Base-by-base conservation (phyloP, 2,888 invertebrate species). In the Neoscelio sp. region DNA sequence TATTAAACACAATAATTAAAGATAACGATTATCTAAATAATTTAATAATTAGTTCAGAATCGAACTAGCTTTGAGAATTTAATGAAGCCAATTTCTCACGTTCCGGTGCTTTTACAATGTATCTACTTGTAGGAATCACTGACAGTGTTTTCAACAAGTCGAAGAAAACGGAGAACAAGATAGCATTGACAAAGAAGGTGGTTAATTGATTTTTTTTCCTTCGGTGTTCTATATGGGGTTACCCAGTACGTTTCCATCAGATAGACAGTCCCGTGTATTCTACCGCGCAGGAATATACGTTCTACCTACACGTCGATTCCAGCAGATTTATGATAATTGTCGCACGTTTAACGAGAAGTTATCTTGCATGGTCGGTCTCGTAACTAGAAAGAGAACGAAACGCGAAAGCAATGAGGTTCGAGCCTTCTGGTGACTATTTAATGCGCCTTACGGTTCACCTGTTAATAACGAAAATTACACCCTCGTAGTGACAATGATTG, bases 301-400 rank as follows among this genome's bases (percentile, higher is more conserved):
- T n/a, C n/a, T 78, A 65, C 56, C 64, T 77, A 58, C 81, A 80
- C 77, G 80, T 77, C 84, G 83, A 87, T 85, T 85, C 82, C 82
- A 65, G 84, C 84, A 87, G 87, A 88, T 87, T 87, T 87, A 88
- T 87, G 88, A 85, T 88, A 87, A 88, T 87, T 85, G 85, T 85
- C 84, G 77, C 80, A 65, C 73, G 80, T 80, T 65, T 74, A 70
- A 77, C 71, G 82, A 82, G 80, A 78, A 80, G 78, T 74, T 81
- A 78, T 81, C 71, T 77, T 38, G 74, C 77, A 70, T 52, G 58
- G 62, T 65, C 70, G 77, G 75, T 79, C 80, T 82, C 75, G 79
- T 73, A 78, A 80, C 67, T 79, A 74, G 68, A 75, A 78, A 65
- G 80, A 70, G 50, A 73, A 56, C 71, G 67, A 73, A 64, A 62